Evolutionary conservation across 2,113 vertebrate species (phyloP).

Genomic region (Butorides virescens): DNA sequence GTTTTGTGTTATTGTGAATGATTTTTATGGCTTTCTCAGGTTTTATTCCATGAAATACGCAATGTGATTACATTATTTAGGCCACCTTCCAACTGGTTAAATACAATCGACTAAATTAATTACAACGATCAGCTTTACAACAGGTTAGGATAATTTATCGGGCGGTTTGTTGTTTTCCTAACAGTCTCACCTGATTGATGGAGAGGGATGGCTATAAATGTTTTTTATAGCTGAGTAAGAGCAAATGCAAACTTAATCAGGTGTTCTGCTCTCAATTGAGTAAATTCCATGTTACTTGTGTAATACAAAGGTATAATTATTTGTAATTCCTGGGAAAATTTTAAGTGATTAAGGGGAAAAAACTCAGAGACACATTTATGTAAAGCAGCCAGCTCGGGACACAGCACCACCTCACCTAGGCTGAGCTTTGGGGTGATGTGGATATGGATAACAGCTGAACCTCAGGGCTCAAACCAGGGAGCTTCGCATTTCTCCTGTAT

Average conservation of each 20-base stretch:
- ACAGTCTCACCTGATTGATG: slow-evolving; percentile 47
- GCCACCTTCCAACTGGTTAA: slow-evolving; percentile 3
- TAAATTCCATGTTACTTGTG: background rate
- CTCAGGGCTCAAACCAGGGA: background rate
- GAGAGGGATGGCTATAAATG: slow-evolving; percentile 31
- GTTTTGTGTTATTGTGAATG: background rate
- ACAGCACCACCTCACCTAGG: background rate
- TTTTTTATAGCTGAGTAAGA: slow-evolving; percentile 13
- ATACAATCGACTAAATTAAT: slow-evolving; percentile 60
- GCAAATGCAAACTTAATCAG: background rate
- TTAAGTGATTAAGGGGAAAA: background rate
- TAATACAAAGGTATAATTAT: background rate
- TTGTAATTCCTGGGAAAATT: background rate
- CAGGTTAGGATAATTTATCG: slow-evolving; percentile 44
- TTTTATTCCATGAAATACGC: slow-evolving; percentile 14
- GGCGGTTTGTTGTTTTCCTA: slow-evolving; percentile 50
- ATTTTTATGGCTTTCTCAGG: background rate
- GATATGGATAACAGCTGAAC: background rate
- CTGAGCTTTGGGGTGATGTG: background rate
- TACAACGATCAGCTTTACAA: slow-evolving; percentile 50
- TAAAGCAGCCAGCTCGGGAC: background rate
- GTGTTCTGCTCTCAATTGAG: background rate
- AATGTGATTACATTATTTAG: slow-evolving; percentile 24
- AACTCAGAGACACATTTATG: background rate
- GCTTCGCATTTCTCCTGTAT: background rate